These are phyloP conservation scores for Orchesella cincta DNA, from an alignment of 1,140 invertebrate species.

Conservation along the genomic window DNA sequence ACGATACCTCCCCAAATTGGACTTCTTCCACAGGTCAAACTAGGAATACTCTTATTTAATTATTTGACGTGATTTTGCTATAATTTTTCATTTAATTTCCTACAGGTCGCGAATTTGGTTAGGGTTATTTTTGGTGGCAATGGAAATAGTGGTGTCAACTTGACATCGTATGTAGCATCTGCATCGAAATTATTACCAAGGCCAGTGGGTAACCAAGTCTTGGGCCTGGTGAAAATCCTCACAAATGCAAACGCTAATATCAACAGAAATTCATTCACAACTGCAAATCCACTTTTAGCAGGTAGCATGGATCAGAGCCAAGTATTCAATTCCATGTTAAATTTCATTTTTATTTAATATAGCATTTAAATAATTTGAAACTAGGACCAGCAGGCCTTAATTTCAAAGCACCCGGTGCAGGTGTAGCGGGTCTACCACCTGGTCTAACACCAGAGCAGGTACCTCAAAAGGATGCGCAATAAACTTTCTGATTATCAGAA, in stretches of 20 bases:
- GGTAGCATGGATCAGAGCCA: background rate
- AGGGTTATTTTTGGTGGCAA: slow-evolving; percentile 14
- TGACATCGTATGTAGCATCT: background rate
- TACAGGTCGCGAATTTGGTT: slow-evolving; percentile 9
- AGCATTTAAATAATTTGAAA: background rate
- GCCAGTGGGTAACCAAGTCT: slow-evolving; percentile 15
- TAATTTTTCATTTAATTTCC: background rate
- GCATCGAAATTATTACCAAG: background rate
- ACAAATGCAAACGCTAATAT: background rate
- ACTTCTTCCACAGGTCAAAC: slow-evolving; percentile 19
- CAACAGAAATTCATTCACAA: slow-evolving; percentile 10
- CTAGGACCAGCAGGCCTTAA: slow-evolving; percentile 1
- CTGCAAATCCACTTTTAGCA: background rate
- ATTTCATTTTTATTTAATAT: background rate
- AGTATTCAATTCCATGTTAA: background rate
- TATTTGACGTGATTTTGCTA: background rate
- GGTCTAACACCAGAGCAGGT: slow-evolving; percentile 18
- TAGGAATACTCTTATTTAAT: too few species aligned
- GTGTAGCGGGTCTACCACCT: too few species aligned
- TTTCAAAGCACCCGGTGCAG: background rate
- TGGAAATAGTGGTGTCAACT: background rate
- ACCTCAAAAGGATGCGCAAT: too few species aligned
- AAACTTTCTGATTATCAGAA: too few species aligned
- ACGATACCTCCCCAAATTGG: slow-evolving; percentile 25
- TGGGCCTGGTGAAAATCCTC: slow-evolving; percentile 15